Conservation (phyloP, 1,140 invertebrate species). For the Eulimnadia texana region DNA sequence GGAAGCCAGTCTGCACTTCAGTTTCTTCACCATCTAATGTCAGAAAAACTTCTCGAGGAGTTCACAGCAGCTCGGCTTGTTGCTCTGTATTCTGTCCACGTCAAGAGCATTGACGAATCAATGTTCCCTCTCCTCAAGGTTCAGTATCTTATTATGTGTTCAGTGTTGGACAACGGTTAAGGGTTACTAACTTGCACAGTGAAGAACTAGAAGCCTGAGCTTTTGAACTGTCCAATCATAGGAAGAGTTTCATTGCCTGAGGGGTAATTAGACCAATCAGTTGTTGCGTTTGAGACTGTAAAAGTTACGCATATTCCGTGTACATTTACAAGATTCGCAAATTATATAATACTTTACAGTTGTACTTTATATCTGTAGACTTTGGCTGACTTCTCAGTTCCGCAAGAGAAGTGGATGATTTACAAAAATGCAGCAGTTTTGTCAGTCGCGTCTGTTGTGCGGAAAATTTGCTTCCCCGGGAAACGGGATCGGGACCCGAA, state of each 20-base stretch:
- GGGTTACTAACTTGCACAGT: too few species aligned
- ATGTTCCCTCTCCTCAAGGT: neutral
- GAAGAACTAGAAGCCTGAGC: too few species aligned
- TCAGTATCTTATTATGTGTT: neutral
- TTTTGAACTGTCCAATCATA: too few species aligned
- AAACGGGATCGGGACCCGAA: too few species aligned
- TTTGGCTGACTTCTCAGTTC: neutral
- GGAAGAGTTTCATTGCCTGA: too few species aligned
- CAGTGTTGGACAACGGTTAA: too few species aligned
- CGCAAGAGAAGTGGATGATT: neutral
- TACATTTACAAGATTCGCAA: too few species aligned
- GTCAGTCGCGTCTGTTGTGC: neutral
- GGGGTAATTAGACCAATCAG: too few species aligned
- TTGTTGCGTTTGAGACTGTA: too few species aligned
- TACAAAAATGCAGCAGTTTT: constrained; percentile 2
- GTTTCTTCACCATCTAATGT: neutral
- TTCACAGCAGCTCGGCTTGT: constrained; percentile 1
- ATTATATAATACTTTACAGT: too few species aligned
- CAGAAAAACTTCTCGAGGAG: neutral
- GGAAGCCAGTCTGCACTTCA: neutral
- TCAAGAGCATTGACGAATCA: neutral
- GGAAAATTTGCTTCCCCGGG: neutral
- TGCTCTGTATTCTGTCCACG: neutral
- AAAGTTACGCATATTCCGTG: too few species aligned
- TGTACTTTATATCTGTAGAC: too few species aligned